A percentile compares a stretch with the other conserved stretches of the same genome.
Conservation (phyloP, 2,888 invertebrate genomes). For the Rapana venosa region DNA sequence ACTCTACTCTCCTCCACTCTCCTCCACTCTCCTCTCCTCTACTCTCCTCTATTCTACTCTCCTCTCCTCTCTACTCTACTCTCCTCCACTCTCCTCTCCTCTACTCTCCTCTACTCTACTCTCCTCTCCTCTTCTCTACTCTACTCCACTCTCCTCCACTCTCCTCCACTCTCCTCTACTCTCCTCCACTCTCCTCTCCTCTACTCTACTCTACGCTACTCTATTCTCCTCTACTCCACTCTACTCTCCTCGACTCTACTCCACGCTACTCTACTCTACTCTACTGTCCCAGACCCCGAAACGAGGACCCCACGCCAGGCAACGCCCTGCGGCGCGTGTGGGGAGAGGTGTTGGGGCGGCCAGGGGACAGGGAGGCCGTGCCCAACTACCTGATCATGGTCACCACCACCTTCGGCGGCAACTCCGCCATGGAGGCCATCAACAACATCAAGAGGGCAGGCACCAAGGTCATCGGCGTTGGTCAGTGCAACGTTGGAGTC, state of each 20-base stretch:
- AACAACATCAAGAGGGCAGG: constrained; percentile 66
- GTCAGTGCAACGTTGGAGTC: constrained; percentile 29
- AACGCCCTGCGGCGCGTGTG: constrained; percentile 63
- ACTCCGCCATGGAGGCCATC: constrained; percentile 59
- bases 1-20: no score
- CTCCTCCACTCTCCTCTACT: no score
- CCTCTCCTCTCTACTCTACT: no score
- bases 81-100: no score
- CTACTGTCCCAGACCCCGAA: constrained; percentile 53
- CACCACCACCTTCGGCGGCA: constrained; percentile 63
- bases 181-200: not conserved
- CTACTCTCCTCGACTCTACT: not conserved
- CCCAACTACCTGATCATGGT: constrained; percentile 68
- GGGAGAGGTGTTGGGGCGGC: constrained; percentile 56
- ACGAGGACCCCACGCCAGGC: constrained; percentile 65
- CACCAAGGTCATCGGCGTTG: constrained; percentile 63
- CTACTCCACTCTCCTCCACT: no score
- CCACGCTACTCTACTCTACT: not conserved
- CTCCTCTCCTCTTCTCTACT: no score
- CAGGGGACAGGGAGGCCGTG: constrained; percentile 58
- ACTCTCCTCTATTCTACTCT: no score
- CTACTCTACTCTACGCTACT: not conserved
- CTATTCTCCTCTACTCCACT: not conserved
- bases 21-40: no score
- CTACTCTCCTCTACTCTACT: no score